These are phyloP conservation scores for Scrobipalpa costella DNA, from an alignment of 2,888 invertebrate genomes.

Conservation along the genomic window DNA sequence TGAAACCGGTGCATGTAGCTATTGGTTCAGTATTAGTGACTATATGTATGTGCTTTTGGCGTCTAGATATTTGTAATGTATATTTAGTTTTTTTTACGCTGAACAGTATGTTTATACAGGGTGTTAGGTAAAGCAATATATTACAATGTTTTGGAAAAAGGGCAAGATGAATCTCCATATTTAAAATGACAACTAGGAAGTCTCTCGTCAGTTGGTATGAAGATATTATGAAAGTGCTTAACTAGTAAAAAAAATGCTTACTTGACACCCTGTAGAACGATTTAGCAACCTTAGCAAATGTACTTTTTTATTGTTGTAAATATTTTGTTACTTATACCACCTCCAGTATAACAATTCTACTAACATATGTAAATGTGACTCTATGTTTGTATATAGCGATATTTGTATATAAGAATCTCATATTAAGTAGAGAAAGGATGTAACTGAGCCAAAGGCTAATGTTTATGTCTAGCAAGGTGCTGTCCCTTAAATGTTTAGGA, in stretches of 20 bases:
- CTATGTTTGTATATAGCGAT: constrained; percentile 48
- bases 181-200: too few relatives aligned
- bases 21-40: background rate
- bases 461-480: constrained; percentile 70
- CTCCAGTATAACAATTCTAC: constrained; percentile 43
- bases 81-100: background rate
- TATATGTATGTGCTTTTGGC: background rate
- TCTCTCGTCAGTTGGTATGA: too few relatives aligned
- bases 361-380: constrained; percentile 42
- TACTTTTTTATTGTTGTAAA: constrained; percentile 48
- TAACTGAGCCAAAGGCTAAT: constrained; percentile 74
- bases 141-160: too few relatives aligned
- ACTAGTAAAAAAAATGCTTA: too few relatives aligned
- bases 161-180: too few relatives aligned
- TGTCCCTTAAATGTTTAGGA: constrained; percentile 56
- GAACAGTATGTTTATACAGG: too few relatives aligned
- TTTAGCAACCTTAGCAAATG: constrained; percentile 27
- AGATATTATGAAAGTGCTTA: too few relatives aligned
- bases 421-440: constrained; percentile 37
- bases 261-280: background rate
- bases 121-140: too few relatives aligned
- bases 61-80: background rate
- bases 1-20: background rate
- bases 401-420: constrained; percentile 61
- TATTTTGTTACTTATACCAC: constrained; percentile 55